Evolutionary conservation across 2,113 vertebrate species (phyloP), one percentile per base, ranked within the genome.

Genomic region (Mus spicilegus): DNA sequence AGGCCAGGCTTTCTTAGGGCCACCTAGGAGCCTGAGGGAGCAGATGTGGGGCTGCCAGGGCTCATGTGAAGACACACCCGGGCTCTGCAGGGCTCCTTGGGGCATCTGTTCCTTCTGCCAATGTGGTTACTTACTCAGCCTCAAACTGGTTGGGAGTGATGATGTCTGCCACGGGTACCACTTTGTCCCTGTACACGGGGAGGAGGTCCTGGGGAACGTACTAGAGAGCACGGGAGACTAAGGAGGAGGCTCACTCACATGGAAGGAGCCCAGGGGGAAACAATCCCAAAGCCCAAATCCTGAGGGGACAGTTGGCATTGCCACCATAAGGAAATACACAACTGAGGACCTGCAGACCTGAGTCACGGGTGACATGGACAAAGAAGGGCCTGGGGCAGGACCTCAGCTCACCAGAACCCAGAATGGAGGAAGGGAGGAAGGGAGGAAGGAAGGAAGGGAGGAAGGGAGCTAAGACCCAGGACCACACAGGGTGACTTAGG

Each of bases 101-200:
- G 36, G 49, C 49, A 16, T 39, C 49, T 6, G 63, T 49, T 7
- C 28, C n/a, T 26, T 69, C 70, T 58, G 13, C 2, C 12, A 9
- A 9, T 5, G 11, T 1, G 14, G 26, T 7, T 42, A 99, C 99
- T 99, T 98, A 99, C 99, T 99, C 99, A 0, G 99, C 99, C 97
- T 99, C 99, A 96, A 99, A 99, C 98, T 99, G 99, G 98, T 99
- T 99, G 9, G 99, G 99, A 73, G 99, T 99, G 78, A 99, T 99
- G 94, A 99, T 99, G 97, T 99, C 99, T 1, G 99, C 99, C 2
- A 99, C 98, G 0, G 99, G 99, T 67, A 99, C 99, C 84, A 99
- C 99, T 97, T 99, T 99, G 93, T 99, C 99, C 96, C 98, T 99
- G 97, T 99, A 99, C 89, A 99, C 99, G 0, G 99, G 99, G 73